Base-by-base conservation (phyloP, 2,888 invertebrate species). In the Strigamia maritima region DNA sequence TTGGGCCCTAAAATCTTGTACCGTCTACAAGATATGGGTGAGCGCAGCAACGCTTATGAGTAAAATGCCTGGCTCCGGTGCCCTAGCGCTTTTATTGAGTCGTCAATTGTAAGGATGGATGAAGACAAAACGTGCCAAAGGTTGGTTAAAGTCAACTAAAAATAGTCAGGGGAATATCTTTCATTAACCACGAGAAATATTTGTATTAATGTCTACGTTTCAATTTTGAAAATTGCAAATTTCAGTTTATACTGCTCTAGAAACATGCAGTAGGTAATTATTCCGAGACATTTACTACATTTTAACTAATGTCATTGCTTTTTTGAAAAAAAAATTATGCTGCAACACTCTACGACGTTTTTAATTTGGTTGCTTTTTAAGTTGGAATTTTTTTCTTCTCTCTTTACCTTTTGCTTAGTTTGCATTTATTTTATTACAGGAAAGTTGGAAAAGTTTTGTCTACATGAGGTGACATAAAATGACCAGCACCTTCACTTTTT, bases 1-100 rank as follows among this genome's bases (percentile, higher is more conserved):
- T 75, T 35, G 40, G 75, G 38, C 40, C 75, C 75, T 75, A 75
- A 75, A 75, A 75, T 75, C 75, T 35, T 75, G 14, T 75, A 65
- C 65, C 65, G 65, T 65, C 65, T 28, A 65, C 65, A 24, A 24
- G 65, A 26, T 65, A 65, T 65, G 65, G 65, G 65, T 26, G 24
- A 28, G 65, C 22, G 28, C 26, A 65, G 65, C 49, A 49, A 49
- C 65, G 65, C 65, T 65, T 65, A 65, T 65, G 65, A 65, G 65
- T 65, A 65, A 65, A 65, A 65, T 65, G 65, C 65, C 26, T 65
- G 65, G 65, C 65, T 65, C 65, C 65, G 65, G 65, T 65, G 65
- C 65, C 65, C 65, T 24, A 65, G 28, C 65, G 65, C 16, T 65
- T 65, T 65, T 65, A 65, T 65, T 65, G 65, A 65, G 65, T 28